These are phyloP conservation scores for Plagiodera versicolora DNA, from an alignment of 2,888 invertebrate species.

Conservation along the genomic window DNA sequence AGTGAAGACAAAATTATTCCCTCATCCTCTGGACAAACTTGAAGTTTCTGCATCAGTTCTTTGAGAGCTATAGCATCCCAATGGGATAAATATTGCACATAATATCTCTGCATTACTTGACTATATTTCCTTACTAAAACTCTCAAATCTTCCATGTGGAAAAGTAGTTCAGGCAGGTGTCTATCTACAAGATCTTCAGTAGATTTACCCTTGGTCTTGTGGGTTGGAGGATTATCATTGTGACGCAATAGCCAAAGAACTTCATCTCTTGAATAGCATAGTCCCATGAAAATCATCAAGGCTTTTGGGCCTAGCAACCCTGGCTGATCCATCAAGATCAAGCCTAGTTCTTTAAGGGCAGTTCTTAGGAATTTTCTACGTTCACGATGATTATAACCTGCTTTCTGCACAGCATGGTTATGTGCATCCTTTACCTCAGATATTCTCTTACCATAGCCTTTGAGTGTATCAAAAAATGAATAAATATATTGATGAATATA, in stretches of 20 bases:
- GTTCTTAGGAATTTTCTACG: constrained; percentile 94
- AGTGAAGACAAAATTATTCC: constrained; percentile 90
- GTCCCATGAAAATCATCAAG: constrained; percentile 92
- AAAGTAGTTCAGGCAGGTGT: constrained; percentile 94
- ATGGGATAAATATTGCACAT: constrained; percentile 94
- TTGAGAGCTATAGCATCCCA: constrained; percentile 94
- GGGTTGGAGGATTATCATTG: constrained; percentile 90
- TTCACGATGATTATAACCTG: constrained; percentile 91
- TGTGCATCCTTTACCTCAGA: constrained; percentile 96
- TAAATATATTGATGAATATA: constrained; percentile 93
- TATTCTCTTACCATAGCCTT: constrained; percentile 89
- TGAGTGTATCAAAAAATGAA: constrained; percentile 90
- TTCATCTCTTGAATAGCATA: constrained; percentile 96
- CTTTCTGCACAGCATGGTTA: constrained; percentile 85
- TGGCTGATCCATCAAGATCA: constrained; percentile 97
- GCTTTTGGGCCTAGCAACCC: constrained; percentile 97
- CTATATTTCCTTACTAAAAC: constrained; percentile 94
- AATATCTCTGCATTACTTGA: constrained; percentile 78
- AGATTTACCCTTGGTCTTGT: constrained; percentile 79
- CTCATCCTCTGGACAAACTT: constrained; percentile 91
- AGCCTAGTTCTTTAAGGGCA: constrained; percentile 90
- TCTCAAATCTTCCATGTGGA: constrained; percentile 97
- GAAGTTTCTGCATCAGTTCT: constrained; percentile 77
- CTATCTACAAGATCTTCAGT: constrained; percentile 94
- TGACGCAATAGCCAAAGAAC: constrained; percentile 96